Conservation (phyloP, 2,888 invertebrate genomes). For the Cosmopolites sordidus region DNA sequence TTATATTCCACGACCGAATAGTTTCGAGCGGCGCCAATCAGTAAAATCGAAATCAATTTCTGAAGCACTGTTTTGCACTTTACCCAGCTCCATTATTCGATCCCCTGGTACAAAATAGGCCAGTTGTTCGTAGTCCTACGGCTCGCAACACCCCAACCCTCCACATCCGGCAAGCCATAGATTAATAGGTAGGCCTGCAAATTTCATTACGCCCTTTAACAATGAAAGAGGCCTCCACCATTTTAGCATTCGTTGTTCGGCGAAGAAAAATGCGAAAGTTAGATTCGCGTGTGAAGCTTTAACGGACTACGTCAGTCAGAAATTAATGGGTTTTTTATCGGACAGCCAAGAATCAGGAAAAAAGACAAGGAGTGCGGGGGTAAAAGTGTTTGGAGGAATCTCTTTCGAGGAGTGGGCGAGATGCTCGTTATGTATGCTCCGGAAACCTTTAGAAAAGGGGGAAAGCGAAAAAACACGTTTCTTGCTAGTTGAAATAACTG, state of each 20-base stretch:
- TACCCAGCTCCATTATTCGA: neutral
- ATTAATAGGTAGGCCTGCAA: constrained; percentile 8
- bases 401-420: no score
- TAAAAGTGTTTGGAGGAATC: no score
- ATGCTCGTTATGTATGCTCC: no score
- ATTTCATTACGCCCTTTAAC: constrained; percentile 4
- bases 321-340: constrained; percentile 1
- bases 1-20: no score
- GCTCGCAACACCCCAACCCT: neutral
- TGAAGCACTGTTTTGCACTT: neutral
- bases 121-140: neutral
- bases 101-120: neutral
- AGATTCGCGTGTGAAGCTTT: neutral
- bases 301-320: neutral
- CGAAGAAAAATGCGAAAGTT: neutral
- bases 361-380: no score
- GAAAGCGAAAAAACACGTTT: no score
- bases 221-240: neutral
- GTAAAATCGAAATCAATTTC: neutral
- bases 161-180: neutral
- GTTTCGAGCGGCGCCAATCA: no score
- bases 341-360: neutral
- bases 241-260: neutral
- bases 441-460: no score
- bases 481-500: no score